Conservation (phyloP, 2,113 vertebrate species). For the Mugil cephalus region DNA sequence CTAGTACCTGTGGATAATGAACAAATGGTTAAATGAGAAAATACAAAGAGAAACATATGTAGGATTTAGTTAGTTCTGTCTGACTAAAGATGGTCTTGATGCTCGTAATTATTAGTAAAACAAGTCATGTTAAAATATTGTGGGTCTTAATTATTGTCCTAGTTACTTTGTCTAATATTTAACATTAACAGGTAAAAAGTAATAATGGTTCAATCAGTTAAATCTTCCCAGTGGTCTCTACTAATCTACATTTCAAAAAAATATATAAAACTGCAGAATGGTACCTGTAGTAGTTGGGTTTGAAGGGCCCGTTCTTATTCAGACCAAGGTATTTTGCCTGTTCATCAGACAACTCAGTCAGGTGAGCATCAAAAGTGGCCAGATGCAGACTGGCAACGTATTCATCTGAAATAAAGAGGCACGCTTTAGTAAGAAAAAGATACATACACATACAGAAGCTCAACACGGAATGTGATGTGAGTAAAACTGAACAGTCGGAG, state of each 20-base stretch:
- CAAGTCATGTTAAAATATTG: too few relatives aligned
- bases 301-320: constrained; percentile 98
- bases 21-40: background rate
- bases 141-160: too few relatives aligned
- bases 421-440: background rate
- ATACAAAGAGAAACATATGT: background rate
- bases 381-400: constrained; percentile 97
- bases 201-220: background rate
- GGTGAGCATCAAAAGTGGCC: constrained; percentile 95
- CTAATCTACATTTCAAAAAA: background rate
- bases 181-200: background rate
- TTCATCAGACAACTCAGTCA: constrained; percentile 95
- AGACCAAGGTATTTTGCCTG: constrained; percentile 98
- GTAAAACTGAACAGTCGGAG: background rate
- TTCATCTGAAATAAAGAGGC: constrained; percentile 88
- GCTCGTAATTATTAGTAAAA: too few relatives aligned
- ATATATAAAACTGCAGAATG: background rate
- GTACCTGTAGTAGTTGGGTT: constrained; percentile 99
- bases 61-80: background rate
- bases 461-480: background rate
- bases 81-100: background rate
- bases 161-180: too few relatives aligned
- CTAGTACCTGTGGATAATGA: constrained; percentile 76
- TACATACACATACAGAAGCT: background rate
- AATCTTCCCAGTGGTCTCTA: background rate